phyloP scores from a whole-genome alignment of 2,888 invertebrate species.

The Peribatodes rhomboidaria region DNA sequence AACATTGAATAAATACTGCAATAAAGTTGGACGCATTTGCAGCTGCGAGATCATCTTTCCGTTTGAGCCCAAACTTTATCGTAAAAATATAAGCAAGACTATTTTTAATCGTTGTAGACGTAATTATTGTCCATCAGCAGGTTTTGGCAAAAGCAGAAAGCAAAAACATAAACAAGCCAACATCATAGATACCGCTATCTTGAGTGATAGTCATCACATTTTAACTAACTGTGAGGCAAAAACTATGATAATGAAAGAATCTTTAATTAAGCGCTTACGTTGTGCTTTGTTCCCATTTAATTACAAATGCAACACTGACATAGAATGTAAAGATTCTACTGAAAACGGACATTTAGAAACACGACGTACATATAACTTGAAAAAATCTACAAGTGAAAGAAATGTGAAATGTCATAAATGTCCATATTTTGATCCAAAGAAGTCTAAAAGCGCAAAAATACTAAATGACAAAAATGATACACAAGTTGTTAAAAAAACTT shows the following conservation, averaged over 20 bases:
- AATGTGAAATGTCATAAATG: background rate
- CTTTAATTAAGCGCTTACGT: background rate
- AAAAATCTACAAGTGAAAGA: constrained; percentile 16
- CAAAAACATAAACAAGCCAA: background rate
- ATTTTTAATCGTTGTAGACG: background rate
- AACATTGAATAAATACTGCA: background rate
- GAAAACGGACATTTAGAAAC: background rate
- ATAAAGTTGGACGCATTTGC: background rate
- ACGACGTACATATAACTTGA: constrained; percentile 1
- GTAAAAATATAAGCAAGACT: constrained; percentile 4
- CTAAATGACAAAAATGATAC: background rate
- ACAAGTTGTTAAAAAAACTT: background rate
- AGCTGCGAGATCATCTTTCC: constrained; percentile 9
- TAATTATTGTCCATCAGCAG: background rate
- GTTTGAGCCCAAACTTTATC: constrained; percentile 8
- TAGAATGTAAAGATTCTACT: background rate
- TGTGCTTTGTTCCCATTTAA: background rate
- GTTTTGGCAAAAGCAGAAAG: background rate
- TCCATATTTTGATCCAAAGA: constrained; percentile 8
- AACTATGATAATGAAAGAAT: background rate
- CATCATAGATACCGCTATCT: background rate
- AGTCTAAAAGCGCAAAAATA: constrained; percentile 8
- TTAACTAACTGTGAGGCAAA: background rate
- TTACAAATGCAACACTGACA: background rate
- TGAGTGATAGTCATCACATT: background rate